phyloP scores from a whole-genome alignment of 2,113 vertebrate genomes.

The Typhlomys cinereus region DNA sequence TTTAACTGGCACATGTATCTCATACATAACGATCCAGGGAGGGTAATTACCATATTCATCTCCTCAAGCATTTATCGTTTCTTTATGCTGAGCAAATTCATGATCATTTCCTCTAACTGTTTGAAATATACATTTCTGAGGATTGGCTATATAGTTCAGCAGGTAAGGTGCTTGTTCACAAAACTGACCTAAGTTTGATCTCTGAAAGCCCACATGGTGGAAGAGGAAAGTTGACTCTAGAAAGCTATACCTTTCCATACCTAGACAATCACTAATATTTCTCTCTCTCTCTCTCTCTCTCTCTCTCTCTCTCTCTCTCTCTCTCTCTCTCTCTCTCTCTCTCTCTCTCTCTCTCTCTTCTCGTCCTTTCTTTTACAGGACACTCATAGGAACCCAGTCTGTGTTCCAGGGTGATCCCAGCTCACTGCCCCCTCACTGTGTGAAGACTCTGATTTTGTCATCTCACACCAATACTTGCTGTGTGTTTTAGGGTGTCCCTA shows the following conservation, averaged over 20 bases:
- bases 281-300: too few species aligned
- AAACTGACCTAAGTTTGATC: too few species aligned
- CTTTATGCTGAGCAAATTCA: not conserved
- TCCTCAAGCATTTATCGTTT: not conserved
- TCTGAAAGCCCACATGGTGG: too few species aligned
- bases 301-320: too few species aligned
- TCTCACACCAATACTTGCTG: not conserved
- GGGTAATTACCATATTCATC: too few species aligned
- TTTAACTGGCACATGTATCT: not conserved
- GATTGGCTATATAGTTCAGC: too few species aligned
- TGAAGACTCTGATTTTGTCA: not conserved
- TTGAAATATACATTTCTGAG: not conserved
- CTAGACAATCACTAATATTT: not conserved
- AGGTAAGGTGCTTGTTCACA: too few species aligned
- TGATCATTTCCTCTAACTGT: not conserved
- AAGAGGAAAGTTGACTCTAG: too few species aligned
- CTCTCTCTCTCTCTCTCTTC: too few species aligned
- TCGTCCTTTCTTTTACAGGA: not conserved
- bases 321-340: too few species aligned
- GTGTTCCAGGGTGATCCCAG: not conserved
- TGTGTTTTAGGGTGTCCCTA: not conserved
- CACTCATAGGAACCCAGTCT: not conserved
- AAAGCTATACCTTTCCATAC: not conserved
- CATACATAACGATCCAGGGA: not conserved
- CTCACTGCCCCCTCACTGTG: not conserved